Conservation (phyloP, 2,888 invertebrate species). For the Alitta virens region DNA sequence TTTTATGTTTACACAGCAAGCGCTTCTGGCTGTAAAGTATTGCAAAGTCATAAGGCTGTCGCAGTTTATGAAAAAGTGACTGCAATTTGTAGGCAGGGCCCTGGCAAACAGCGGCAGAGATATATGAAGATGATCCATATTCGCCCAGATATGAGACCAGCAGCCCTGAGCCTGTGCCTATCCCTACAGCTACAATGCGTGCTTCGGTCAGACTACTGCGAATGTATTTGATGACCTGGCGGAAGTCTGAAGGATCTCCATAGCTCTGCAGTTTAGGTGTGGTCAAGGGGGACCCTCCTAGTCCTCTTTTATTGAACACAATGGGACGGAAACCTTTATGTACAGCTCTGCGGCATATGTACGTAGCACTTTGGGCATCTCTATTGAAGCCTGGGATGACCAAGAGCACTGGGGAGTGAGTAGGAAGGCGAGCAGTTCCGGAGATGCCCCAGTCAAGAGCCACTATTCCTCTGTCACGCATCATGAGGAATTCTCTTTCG, state of each 20-base stretch:
- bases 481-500: slow-evolving; percentile 41
- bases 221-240: slow-evolving; percentile 44
- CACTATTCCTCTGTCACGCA: slow-evolving; percentile 45
- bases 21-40: slow-evolving; percentile 36
- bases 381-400: slow-evolving; percentile 41
- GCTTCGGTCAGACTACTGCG: slow-evolving; percentile 34
- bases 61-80: slow-evolving; percentile 22
- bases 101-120: slow-evolving; percentile 41
- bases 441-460: slow-evolving; percentile 44
- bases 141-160: slow-evolving; percentile 50
- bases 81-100: slow-evolving; percentile 43
- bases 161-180: slow-evolving; percentile 41
- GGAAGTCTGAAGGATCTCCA: slow-evolving; percentile 45
- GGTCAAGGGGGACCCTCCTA: slow-evolving; percentile 38
- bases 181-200: slow-evolving; percentile 37
- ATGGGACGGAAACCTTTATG: slow-evolving; percentile 40
- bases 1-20: slow-evolving; percentile 35
- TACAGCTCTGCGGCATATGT: slow-evolving; percentile 34
- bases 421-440: slow-evolving; percentile 18
- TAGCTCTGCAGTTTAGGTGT: slow-evolving; percentile 42
- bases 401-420: slow-evolving; percentile 35
- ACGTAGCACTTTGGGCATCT: slow-evolving; percentile 32
- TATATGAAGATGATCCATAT: slow-evolving; percentile 42
- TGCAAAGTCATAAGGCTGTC: slow-evolving; percentile 38
- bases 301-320: slow-evolving; percentile 46